A percentile compares a stretch with the other conserved stretches of the same genome.
Evolutionary conservation across 2,888 invertebrate genomes (phyloP).

Genomic region (Melanostoma mellinum): DNA sequence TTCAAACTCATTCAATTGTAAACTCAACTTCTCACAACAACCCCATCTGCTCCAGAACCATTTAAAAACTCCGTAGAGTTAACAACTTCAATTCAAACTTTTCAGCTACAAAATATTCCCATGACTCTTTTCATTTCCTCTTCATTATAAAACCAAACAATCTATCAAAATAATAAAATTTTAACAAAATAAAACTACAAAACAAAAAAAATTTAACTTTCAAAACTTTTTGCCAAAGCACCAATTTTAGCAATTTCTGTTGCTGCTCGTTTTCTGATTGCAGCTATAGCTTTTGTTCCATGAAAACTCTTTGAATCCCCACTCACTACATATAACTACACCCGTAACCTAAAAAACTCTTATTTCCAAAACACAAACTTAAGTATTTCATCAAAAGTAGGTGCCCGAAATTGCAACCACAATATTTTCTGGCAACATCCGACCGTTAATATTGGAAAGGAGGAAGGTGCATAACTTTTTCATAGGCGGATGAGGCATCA

Average conservation of each 20-base stretch:
- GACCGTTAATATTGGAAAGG: conserved; percentile 38
- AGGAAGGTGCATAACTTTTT: not conserved
- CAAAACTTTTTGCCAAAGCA: conserved; percentile 30
- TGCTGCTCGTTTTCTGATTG: conserved; percentile 12
- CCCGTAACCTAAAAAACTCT: conserved; percentile 33
- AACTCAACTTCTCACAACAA: too few relatives aligned
- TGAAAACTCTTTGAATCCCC: conserved; percentile 4
- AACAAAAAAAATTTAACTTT: not conserved
- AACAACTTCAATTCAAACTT: not conserved
- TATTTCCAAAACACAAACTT: conserved; percentile 17
- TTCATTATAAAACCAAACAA: conserved; percentile 47
- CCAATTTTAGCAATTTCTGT: not conserved
- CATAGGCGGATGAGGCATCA: not conserved
- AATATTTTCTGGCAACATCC: conserved; percentile 64
- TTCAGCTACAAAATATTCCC: not conserved
- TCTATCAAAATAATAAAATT: conserved; percentile 24
- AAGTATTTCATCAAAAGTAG: conserved; percentile 53
- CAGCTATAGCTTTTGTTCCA: conserved; percentile 15
- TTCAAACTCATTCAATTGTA: too few relatives aligned
- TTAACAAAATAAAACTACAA: not conserved
- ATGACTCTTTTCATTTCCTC: conserved; percentile 12
- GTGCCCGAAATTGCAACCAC: conserved; percentile 63
- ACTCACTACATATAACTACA: not conserved
- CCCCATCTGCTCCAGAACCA: too few relatives aligned
- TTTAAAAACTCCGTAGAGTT: too few relatives aligned